Base-by-base conservation (phyloP, 2,888 invertebrate species). In the Trissolcus brochymenae region DNA sequence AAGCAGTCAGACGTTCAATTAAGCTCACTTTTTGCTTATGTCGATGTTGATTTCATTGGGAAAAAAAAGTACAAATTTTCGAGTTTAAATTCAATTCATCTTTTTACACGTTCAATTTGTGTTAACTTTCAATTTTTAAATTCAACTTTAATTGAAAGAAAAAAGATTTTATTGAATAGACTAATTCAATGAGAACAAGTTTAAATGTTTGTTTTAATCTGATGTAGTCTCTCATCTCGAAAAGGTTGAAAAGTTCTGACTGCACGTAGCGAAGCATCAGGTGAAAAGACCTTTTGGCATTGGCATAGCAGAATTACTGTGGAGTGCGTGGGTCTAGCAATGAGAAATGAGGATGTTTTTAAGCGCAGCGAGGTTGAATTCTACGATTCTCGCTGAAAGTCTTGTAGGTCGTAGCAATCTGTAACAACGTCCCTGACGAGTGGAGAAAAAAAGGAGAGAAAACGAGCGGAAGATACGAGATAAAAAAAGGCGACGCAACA, bases 331-430 rank as follows among this genome's bases (percentile, higher is more conserved):
- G 68, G 75, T 50, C 60, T 66, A 40, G 51, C 53, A 72, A 73
- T 79, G 76, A 79, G 61, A 79, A 78, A 76, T 57, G 79, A 78
- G 67, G 71, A 79, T 72, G 75, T 66, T 62, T 29, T 59, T 55
- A 29, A 49, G 41, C 25, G 16, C 46, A 35, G 72, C 49, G 66
- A 66, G 62, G 68, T 62, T 53, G 77, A 70, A 46, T 35, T 61
- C 56, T 50, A 64, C 60, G 67, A 70, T 60, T 64, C 66, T 49
- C 64, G 71, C 53, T 75, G 59, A 66, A 72, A 74, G 54, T 68
- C 54, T 71, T 64, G 72, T 75, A 56, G 75, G 71, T 64, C 71
- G 75, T 67, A 59, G 67, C 75, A 64, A 75, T 68, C 64, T 72
- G 60, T 59, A 75, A 78, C 72, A 71, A 29, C 62, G 54, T 67